Conservation (phyloP, 1,140 invertebrate species). For the Zeugodacus cucurbitae region DNA sequence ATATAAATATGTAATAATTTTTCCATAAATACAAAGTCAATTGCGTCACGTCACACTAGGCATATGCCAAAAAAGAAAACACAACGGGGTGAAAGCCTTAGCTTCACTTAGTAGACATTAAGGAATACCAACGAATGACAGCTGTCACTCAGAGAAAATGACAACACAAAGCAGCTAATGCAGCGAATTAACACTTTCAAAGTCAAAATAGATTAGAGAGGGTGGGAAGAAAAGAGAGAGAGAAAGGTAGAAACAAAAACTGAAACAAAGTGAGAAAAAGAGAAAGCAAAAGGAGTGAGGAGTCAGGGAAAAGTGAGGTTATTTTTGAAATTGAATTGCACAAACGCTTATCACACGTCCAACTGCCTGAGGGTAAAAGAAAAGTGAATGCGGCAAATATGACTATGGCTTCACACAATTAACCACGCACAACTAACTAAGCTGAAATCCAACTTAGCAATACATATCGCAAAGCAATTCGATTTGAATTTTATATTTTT, state of each 20-base stretch:
- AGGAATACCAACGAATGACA: not conserved
- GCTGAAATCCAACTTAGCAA: not conserved
- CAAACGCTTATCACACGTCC: not conserved
- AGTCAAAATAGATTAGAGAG: not conserved
- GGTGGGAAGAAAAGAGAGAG: not conserved
- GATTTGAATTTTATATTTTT: conserved; percentile 23
- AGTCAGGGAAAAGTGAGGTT: not conserved
- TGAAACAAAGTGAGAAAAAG: too few relatives aligned
- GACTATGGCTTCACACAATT: too few relatives aligned
- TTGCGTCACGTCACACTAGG: too few relatives aligned
- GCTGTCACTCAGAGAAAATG: not conserved
- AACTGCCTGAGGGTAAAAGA: not conserved
- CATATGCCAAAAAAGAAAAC: not conserved
- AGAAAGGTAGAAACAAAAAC: not conserved
- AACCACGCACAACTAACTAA: not conserved
- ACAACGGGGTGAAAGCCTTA: not conserved
- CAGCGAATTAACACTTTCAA: not conserved
- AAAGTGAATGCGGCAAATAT: too few relatives aligned
- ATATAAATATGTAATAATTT: too few relatives aligned
- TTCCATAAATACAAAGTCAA: too few relatives aligned
- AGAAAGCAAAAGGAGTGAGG: not conserved
- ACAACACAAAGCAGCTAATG: not conserved
- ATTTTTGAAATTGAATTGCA: not conserved
- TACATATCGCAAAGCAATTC: not conserved
- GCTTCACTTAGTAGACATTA: not conserved